A percentile compares a stretch with the other conserved stretches of the same genome.
Evolutionary conservation across 2,113 vertebrate genomes (phyloP).

Genomic region (Laterallus jamaicensis): DNA sequence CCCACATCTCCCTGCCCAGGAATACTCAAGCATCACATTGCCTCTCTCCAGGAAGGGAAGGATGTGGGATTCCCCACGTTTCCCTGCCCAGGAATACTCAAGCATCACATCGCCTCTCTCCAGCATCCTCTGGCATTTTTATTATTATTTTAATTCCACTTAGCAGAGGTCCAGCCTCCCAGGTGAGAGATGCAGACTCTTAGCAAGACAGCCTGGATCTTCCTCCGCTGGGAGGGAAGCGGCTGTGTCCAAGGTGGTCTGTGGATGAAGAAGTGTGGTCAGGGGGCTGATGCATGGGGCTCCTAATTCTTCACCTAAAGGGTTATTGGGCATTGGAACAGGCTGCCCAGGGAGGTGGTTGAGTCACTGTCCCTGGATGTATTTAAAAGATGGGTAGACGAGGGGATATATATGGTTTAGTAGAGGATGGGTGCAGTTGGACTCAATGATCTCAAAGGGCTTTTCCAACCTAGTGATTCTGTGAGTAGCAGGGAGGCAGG

Average conservation of each 20-base stretch:
- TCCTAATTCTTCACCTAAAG: too few relatives aligned
- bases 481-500: rapidly evolving
- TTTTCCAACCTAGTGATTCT: too few relatives aligned
- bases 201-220: background rate
- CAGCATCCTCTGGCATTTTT: background rate
- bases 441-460: too few relatives aligned
- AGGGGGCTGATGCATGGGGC: too few relatives aligned
- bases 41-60: background rate
- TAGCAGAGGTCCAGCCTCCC: background rate
- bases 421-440: too few relatives aligned
- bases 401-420: too few relatives aligned
- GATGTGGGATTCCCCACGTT: rapidly evolving
- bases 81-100: background rate
- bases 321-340: too few relatives aligned
- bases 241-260: too few relatives aligned
- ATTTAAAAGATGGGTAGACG: too few relatives aligned
- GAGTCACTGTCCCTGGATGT: too few relatives aligned
- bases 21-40: background rate
- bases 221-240: rapidly evolving
- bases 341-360: too few relatives aligned
- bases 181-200: background rate
- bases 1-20: background rate
- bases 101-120: background rate
- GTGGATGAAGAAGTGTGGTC: too few relatives aligned
- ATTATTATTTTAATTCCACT: background rate